Percentiles rank a stretch among this genome's conserved stretches.
Evolutionary conservation across 2,797 vertebrate genomes (phyloP).

Genomic region (Pantherophis vulpinus): DNA sequence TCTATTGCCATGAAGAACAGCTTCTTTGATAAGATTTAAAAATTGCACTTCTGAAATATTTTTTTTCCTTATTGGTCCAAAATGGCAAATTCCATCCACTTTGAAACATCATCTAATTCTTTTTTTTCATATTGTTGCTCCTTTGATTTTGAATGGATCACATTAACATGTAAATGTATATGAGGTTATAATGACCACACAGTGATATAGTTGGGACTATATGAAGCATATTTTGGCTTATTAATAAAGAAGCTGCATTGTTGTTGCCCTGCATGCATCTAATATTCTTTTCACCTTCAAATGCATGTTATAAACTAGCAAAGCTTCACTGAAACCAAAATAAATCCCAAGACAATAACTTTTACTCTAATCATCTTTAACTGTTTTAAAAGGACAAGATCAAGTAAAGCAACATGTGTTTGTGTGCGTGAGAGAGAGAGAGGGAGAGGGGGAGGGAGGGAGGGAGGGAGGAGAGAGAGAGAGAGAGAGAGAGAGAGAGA

Average conservation of each 20-base stretch:
- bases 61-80: not conserved
- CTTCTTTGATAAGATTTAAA: not conserved
- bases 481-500: too few species aligned
- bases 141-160: slow-evolving; percentile 12
- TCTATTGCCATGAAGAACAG: not conserved
- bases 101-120: not conserved
- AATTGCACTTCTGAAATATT: not conserved
- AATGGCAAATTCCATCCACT: not conserved
- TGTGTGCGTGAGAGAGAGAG: not conserved
- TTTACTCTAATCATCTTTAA: not conserved
- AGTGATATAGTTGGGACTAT: not conserved
- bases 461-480: rapidly evolving
- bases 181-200: not conserved
- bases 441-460: rapidly evolving
- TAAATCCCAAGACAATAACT: slow-evolving; percentile 19
- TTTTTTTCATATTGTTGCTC: not conserved
- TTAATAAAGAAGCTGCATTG: not conserved
- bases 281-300: not conserved
- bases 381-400: slow-evolving; percentile 5
- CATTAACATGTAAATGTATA: not conserved
- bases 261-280: not conserved
- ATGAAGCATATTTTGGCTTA: not conserved
- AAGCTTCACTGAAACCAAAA: slow-evolving; percentile 3
- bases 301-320: not conserved
- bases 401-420: not conserved